Evolutionary conservation across 2,113 vertebrate genomes (phyloP), one percentile per base, ranked within the genome.

Genomic region (Pleuronectes platessa): DNA sequence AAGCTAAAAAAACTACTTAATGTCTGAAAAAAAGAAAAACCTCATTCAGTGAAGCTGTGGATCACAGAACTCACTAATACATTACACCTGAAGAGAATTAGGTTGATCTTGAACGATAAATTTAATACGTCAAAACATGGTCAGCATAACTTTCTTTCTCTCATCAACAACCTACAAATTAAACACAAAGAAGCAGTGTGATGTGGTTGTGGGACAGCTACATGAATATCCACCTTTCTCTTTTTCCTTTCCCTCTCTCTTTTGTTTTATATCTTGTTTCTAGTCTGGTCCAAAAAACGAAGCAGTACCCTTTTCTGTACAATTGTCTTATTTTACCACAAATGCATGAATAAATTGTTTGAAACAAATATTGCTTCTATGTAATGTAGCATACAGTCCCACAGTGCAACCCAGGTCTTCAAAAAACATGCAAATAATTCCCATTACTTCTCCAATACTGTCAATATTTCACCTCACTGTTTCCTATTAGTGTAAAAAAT

Each of bases 381-480:
- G 45, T 47, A 53, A 53, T 53, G 18, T 17, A 47, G 60, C 24
- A 61, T 61, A 4, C 20, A 37, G n/a, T 55, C 15, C 24, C 9
- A 49, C 45, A 49, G 14, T 17, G 15, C 15, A 49, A 49, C 45
- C 13, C 45, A 49, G 45, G 4, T 49, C 12, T 54, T 67, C 65
- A 78, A 23, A 54, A 45, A 53, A 37, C 24, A 61, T 26, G 17
- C 40, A 51, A 62, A 69, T 53, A 61, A 70, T 51, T 67, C 42
- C 63, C 59, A 59, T 74, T 59, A 37, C 27, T 42, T 81, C 66
- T 14, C 67, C 59, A 47, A 68, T 61, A 63, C 47, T 59, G 59
- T 69, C 21, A 73, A 83, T 89, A 79, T 81, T 83, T 89, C 64
- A 86, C 76, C 82, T 83, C 63, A 51, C 35, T 61, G 60, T 63